Base-by-base conservation (phyloP, 2,797 vertebrate species). In the Harpagifer antarcticus region DNA sequence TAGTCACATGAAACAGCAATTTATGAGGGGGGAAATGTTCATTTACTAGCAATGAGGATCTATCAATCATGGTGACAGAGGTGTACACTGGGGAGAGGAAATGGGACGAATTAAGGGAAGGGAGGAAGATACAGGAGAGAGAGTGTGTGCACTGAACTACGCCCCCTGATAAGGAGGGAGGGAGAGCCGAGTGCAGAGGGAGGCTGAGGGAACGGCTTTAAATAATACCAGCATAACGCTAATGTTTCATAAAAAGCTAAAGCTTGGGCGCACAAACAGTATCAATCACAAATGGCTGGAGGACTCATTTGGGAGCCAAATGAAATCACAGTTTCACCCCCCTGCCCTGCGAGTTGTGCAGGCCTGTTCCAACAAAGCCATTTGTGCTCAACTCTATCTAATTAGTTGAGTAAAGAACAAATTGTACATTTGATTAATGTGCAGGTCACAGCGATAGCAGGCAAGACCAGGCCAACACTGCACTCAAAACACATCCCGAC, bases 61-160 rank as follows among this genome's bases (percentile, higher is more conserved):
- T 84, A 92, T 94, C 93, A 93, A 94, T 94, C 93, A 94, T 23
- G 17, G 70, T 89, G 92, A 93, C 94, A 91, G 89, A 82, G 82
- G 89, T 53, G 81, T 84, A 87, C 87, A 84, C 86, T 63, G 72
- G 90, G 85, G 87, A 89, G 79, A 86, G 85, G 77, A 77, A 82
- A 69, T 48, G 72, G 76, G 74, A 76, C 74, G 86, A 83, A 89
- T 81, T 72, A 79, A 83, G 72, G 81, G 63, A 61, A 37, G 69
- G 63, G 79, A 75, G 68, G 72, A 72, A 44, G 81, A 83, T 75
- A 75, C 72, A 8, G 68, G 76, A 85, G 86, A 82, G 76, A 71
- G 74, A 81, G 79, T 16, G 68, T 67, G 68, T 81, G 79, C 81
- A 62, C 56, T 83, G 79, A 86, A 87, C 80, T 84, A 81, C 71